phyloP scores from a whole-genome alignment of 2,113 vertebrate species.

The Nothocercus julius region DNA sequence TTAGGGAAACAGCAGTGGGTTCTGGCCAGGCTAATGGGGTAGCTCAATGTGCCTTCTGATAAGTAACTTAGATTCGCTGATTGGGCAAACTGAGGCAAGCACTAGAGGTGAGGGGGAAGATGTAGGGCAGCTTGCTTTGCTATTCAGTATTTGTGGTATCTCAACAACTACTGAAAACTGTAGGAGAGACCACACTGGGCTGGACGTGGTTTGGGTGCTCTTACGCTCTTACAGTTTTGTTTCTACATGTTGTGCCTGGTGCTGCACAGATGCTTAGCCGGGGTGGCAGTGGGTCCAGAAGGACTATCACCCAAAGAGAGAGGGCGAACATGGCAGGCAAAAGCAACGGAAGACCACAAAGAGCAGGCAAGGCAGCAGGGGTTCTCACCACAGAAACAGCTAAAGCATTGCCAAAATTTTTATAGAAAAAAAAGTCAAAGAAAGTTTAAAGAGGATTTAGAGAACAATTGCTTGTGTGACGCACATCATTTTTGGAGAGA shows the following conservation, averaged over 20 bases:
- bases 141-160: not conserved
- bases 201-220: not conserved
- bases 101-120: not conserved
- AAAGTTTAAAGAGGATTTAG: not conserved
- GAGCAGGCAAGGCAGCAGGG: not conserved
- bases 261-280: not conserved
- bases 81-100: not conserved
- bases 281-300: not conserved
- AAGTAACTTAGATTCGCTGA: not conserved
- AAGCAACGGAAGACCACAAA: not conserved
- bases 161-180: not conserved
- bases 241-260: not conserved
- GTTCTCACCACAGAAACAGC: not conserved
- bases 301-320: not conserved
- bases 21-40: too few species aligned
- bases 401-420: not conserved
- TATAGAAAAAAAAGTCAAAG: not conserved
- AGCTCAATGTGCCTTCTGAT: too few species aligned
- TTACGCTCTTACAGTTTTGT: not conserved
- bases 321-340: not conserved
- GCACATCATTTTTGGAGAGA: not conserved
- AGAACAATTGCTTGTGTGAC: not conserved
- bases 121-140: not conserved
- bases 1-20: too few species aligned
- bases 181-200: rapidly evolving